These are phyloP conservation scores for Oreotrochilus melanogaster DNA, from an alignment of 2,113 vertebrate genomes.

Conservation along the genomic window DNA sequence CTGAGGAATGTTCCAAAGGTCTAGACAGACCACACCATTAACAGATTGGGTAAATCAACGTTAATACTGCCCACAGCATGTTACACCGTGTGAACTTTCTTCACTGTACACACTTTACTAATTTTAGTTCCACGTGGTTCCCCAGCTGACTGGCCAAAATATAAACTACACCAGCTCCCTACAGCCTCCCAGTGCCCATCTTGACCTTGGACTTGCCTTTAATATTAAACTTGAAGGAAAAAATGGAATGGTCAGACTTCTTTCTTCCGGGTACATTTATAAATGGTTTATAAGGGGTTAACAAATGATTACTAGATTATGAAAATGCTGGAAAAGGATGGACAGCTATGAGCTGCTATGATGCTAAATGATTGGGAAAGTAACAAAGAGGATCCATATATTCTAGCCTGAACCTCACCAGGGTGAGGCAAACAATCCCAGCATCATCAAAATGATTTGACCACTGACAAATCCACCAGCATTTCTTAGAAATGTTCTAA, in stretches of 20 bases:
- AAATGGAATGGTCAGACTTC: not conserved
- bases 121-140: conserved; percentile 67
- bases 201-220: conserved; percentile 64
- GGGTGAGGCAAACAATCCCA: not conserved
- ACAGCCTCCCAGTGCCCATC: conserved; percentile 52
- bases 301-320: conserved; percentile 42
- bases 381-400: not conserved
- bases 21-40: conserved; percentile 56
- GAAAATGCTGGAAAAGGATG: not conserved
- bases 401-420: not conserved
- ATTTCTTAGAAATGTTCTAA: not conserved
- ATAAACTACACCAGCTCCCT: conserved; percentile 14
- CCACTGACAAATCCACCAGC: not conserved
- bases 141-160: conserved; percentile 71
- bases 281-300: conserved; percentile 64
- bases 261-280: conserved; percentile 28
- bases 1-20: conserved; percentile 83
- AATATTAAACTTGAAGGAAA: conserved; percentile 30
- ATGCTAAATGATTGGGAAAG: not conserved
- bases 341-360: not conserved
- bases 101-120: conserved; percentile 27
- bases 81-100: conserved; percentile 52
- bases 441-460: not conserved
- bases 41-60: conserved; percentile 54
- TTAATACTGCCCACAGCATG: conserved; percentile 30